Percentiles rank a stretch among this genome's conserved stretches.
These are phyloP conservation scores for Chelonus insularis DNA, from an alignment of 1,140 invertebrate genomes.

Conservation along the genomic window DNA sequence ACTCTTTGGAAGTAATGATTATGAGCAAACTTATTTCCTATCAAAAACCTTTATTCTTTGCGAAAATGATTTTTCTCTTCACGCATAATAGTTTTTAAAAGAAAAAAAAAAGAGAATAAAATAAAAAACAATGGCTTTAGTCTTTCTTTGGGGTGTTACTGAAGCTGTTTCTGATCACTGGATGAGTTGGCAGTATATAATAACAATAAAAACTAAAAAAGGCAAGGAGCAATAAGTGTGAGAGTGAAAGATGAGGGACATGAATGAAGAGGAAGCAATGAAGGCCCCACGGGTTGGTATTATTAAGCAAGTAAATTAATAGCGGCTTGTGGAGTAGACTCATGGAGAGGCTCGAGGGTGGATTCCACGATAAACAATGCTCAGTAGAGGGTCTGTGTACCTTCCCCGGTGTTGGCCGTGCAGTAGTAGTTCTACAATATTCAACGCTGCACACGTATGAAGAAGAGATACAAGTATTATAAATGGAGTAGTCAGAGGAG, in stretches of 20 bases:
- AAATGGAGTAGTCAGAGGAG: constrained; percentile 20
- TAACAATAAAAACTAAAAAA: background rate
- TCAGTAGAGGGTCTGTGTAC: constrained; percentile 26
- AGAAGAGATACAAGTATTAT: constrained; percentile 22
- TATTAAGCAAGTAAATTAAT: constrained; percentile 59
- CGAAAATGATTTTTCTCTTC: too few species aligned
- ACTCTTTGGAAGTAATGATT: too few species aligned
- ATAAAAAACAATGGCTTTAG: too few species aligned
- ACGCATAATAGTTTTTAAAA: too few species aligned
- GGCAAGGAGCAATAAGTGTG: background rate
- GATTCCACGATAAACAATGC: constrained; percentile 54
- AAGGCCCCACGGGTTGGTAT: constrained; percentile 33
- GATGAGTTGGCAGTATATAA: too few species aligned
- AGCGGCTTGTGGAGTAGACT: constrained; percentile 42
- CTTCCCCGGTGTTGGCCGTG: background rate
- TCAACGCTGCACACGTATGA: background rate
- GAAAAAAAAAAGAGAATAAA: too few species aligned
- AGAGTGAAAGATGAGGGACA: constrained; percentile 11
- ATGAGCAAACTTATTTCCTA: too few species aligned
- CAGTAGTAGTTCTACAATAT: background rate
- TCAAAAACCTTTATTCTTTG: too few species aligned
- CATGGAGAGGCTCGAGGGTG: constrained; percentile 33
- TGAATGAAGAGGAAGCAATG: constrained; percentile 21
- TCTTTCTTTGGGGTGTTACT: too few species aligned
- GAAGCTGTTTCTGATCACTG: too few species aligned